A percentile compares a stretch with the other conserved stretches of the same genome.
phyloP scores from a whole-genome alignment of 2,888 invertebrate genomes.

The Erannis defoliaria region DNA sequence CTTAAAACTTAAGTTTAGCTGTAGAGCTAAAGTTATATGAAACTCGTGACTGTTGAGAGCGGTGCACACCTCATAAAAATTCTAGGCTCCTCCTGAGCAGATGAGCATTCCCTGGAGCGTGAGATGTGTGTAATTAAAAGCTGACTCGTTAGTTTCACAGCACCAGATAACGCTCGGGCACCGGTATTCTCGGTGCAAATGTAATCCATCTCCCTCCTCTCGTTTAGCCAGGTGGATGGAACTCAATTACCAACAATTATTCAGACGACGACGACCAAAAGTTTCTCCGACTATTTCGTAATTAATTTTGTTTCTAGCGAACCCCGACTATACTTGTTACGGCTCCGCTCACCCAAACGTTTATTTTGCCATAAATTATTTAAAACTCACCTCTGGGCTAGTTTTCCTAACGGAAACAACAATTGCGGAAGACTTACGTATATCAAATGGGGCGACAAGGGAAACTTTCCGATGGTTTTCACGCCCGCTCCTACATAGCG shows the following conservation, averaged over 20 bases:
- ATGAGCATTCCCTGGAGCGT: constrained; percentile 47
- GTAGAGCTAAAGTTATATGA: constrained; percentile 21
- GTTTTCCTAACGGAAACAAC: constrained; percentile 53
- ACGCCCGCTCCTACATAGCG: constrained; percentile 75
- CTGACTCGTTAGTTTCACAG: constrained; percentile 56
- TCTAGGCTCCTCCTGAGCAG: constrained; percentile 43
- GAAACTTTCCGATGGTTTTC: constrained; percentile 80
- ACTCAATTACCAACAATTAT: constrained; percentile 83
- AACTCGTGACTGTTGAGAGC: constrained; percentile 20
- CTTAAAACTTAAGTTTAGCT: constrained; percentile 9
- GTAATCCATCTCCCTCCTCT: constrained; percentile 57
- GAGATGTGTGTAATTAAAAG: constrained; percentile 58
- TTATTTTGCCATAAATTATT: constrained; percentile 60
- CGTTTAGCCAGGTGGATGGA: constrained; percentile 69
- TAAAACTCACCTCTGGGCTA: constrained; percentile 51
- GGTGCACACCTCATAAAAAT: constrained; percentile 43
- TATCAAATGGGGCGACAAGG: constrained; percentile 75
- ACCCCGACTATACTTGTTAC: constrained; percentile 58
- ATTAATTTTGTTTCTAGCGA: constrained; percentile 79
- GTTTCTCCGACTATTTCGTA: constrained; percentile 77
- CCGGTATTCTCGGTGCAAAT: constrained; percentile 50
- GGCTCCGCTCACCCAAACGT: constrained; percentile 52
- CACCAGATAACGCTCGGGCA: constrained; percentile 15
- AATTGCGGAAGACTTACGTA: constrained; percentile 64
- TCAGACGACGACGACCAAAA: constrained; percentile 74